These are phyloP conservation scores for Anguilla japonica DNA, from an alignment of 2,113 vertebrate genomes.

Conservation along the genomic window DNA sequence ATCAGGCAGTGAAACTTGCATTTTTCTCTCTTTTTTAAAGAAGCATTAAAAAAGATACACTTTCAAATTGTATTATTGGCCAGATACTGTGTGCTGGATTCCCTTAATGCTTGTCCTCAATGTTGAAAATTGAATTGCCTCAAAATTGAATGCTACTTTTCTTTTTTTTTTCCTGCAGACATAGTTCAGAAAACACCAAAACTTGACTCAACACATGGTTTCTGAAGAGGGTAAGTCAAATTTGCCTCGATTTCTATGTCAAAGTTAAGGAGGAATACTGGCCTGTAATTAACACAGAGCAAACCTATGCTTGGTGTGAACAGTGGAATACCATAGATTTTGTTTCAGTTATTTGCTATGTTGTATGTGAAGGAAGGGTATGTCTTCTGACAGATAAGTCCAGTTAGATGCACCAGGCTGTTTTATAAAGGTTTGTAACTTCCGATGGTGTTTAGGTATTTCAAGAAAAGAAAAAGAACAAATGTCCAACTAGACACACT, in stretches of 20 bases:
- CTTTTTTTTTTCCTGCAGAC: too few species aligned
- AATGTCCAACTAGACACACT: neutral
- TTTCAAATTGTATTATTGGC: neutral
- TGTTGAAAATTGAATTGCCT: too few species aligned
- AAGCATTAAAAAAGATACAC: neutral
- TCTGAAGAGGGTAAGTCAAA: too few species aligned
- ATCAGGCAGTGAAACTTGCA: slow-evolving; percentile 7
- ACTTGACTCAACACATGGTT: too few species aligned
- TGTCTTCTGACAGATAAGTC: neutral
- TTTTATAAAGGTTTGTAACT: neutral
- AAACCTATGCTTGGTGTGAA: neutral
- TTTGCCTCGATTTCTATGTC: too few species aligned
- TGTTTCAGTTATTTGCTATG: neutral
- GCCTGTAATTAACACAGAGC: neutral
- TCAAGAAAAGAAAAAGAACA: neutral
- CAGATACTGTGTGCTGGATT: too few species aligned
- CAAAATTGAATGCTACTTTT: too few species aligned
- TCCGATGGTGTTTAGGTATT: neutral
- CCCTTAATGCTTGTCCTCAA: too few species aligned
- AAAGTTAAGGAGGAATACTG: too few species aligned
- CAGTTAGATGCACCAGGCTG: neutral
- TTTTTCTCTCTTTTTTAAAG: neutral
- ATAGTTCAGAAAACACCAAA: too few species aligned
- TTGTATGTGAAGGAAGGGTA: neutral
- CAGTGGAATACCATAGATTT: too few species aligned